phyloP scores from a whole-genome alignment of 1,140 invertebrate genomes.

The Scaptodrosophila lebanonensis region DNA sequence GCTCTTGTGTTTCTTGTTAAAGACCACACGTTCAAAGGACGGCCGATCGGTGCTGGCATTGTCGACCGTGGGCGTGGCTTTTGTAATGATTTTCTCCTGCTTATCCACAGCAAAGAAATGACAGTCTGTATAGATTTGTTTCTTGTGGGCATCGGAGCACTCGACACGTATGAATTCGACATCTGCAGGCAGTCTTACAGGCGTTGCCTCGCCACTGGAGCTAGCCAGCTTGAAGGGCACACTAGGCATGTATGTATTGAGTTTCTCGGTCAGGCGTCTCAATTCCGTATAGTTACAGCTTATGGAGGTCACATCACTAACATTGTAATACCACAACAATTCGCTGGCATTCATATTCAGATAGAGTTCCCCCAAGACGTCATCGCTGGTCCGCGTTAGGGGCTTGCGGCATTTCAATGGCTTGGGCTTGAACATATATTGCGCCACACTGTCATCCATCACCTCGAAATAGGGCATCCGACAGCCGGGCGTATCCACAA shows the following conservation, averaged over 20 bases:
- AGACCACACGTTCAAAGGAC: neutral
- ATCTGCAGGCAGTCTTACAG: conserved; percentile 77
- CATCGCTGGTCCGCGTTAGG: conserved; percentile 67
- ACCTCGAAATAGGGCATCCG: conserved; percentile 87
- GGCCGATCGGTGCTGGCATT: neutral
- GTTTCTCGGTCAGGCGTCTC: conserved; percentile 78
- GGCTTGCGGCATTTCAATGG: conserved; percentile 77
- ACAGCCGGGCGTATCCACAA: conserved; percentile 87
- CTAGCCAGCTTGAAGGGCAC: conserved; percentile 67
- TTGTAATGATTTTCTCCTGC: neutral
- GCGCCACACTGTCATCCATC: conserved; percentile 80
- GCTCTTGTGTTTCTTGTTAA: conserved; percentile 18
- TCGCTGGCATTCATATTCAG: conserved; percentile 82
- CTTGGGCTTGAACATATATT: conserved; percentile 76
- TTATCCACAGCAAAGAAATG: conserved; percentile 83
- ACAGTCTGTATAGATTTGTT: conserved; percentile 82
- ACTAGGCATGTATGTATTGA: conserved; percentile 73
- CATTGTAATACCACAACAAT: conserved; percentile 80
- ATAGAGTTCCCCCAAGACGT: conserved; percentile 72
- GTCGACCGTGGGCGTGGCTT: neutral
- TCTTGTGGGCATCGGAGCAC: conserved; percentile 78
- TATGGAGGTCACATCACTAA: conserved; percentile 76
- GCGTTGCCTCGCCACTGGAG: conserved; percentile 52
- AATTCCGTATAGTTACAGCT: conserved; percentile 83
- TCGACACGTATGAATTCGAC: conserved; percentile 82